Evolutionary conservation across 2,888 invertebrate genomes (phyloP).

Genomic region (Ferrisia virgata): DNA sequence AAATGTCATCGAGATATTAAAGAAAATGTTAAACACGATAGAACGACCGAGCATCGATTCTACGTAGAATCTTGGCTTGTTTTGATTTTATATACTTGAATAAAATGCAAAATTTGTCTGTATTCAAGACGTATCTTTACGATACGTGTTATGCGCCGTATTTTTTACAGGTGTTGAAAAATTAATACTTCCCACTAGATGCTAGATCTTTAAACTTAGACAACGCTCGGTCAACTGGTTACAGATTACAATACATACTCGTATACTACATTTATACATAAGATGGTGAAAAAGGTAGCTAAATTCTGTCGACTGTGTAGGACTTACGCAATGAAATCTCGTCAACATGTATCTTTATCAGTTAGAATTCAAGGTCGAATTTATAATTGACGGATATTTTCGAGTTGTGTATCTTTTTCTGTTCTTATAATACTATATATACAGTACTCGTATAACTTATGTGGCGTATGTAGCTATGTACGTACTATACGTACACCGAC

Average conservation of each 20-base stretch:
- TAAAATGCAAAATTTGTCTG: background rate
- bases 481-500: background rate
- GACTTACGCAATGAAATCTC: slow-evolving; percentile 20
- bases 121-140: background rate
- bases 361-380: slow-evolving; percentile 14
- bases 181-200: background rate
- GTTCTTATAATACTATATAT: background rate
- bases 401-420: slow-evolving; percentile 4
- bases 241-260: too few relatives aligned
- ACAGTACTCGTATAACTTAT: background rate
- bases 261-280: background rate
- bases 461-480: background rate
- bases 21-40: slow-evolving; percentile 4
- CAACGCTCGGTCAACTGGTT: background rate
- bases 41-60: background rate
- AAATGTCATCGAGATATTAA: background rate
- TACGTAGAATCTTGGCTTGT: background rate
- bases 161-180: background rate
- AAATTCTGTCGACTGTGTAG: background rate
- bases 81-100: background rate
- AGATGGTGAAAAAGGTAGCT: background rate
- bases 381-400: slow-evolving; percentile 30
- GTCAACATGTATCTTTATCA: slow-evolving; percentile 27
- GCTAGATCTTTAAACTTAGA: background rate
- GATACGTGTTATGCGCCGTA: background rate